Conservation (phyloP, 2,113 vertebrate species). For the Paradoxurus hermaphroditus region DNA sequence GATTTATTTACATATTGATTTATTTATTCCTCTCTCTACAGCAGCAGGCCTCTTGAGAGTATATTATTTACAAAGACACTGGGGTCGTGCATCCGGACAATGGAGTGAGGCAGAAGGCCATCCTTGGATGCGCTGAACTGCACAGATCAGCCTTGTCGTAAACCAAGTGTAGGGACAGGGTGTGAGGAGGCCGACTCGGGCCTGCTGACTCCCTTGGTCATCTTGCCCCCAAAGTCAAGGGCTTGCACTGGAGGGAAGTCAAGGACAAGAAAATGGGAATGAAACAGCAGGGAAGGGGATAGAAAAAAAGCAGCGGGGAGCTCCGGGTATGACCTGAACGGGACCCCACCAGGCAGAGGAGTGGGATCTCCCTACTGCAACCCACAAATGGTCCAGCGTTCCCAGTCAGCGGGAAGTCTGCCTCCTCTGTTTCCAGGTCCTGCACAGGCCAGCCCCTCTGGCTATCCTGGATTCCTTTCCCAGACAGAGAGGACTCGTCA, state of each 20-base stretch:
- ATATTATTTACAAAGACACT: slow-evolving; percentile 77
- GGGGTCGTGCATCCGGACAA: slow-evolving; percentile 57
- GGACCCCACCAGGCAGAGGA: not conserved
- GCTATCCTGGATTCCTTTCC: not conserved
- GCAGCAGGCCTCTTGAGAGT: slow-evolving; percentile 69
- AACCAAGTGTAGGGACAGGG: not conserved
- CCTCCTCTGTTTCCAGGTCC: not conserved
- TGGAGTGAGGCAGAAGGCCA: slow-evolving; percentile 58
- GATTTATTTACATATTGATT: slow-evolving; percentile 82
- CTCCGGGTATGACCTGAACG: not conserved
- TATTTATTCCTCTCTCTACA: slow-evolving; percentile 69
- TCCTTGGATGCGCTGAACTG: slow-evolving; percentile 53
- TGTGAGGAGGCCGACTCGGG: not conserved
- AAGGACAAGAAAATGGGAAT: not conserved
- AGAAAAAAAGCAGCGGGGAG: slow-evolving; percentile 34
- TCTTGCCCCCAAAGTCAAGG: not conserved
- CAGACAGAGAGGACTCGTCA: not conserved
- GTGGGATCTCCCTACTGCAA: not conserved
- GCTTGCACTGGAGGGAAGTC: not conserved
- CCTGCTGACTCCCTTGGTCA: not conserved
- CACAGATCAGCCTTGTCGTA: slow-evolving; percentile 45
- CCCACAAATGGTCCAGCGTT: not conserved
- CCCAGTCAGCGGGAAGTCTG: not conserved
- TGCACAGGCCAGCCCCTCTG: not conserved
- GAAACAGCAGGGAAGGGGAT: not conserved